Evolutionary conservation across 2,888 invertebrate species (phyloP), one percentile per base, ranked within the genome.

Genomic region (Eupsilia transversa): DNA sequence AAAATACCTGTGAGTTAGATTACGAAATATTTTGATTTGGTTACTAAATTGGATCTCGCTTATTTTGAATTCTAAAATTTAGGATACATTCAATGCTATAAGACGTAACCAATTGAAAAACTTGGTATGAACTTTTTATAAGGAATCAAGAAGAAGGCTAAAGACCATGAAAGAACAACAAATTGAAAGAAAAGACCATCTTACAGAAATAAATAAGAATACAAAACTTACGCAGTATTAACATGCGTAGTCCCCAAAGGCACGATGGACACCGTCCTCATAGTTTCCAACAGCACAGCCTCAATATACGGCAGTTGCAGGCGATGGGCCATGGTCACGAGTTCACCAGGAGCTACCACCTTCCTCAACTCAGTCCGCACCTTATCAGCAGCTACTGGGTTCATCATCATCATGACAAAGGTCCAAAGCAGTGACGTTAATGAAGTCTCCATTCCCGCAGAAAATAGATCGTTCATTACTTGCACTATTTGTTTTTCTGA

Each of bases 381-480:
- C 54, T 97, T 97, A 65, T 94, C 95, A 92, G 98, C 98, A 27
- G 97, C 97, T 77, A 97, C 97, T 4, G 98, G 98, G 90, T 98
- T 97, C 87, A 98, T 97, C 79, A 98, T 93, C 98, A 98, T 98
- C 92, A 98, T 97, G 7, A 98, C 96, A 66, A 98, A 96, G n/a
- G 98, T 97, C 98, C 98, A 99, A 74, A 98, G 97, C 52, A 98
- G 92, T 5, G 98, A 97, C 35, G 98, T 98, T 89, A 98, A 98
- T 68, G 98, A 98, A 0, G 98, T 98, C 92, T 99, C 98, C 98
- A 98, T 98, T 35, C 98, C 98, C 52, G 98, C 98, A 27, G 98
- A 98, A 94, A 98, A 98, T 35, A 99, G 96, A 91, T 99, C 98
- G 61, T 98, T 98, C 93, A 98, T 97, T 38, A 98, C 97, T 94